A percentile compares a stretch with the other conserved stretches of the same genome.
These are phyloP conservation scores for Furcula furcula DNA, from an alignment of 2,888 invertebrate genomes.

Conservation along the genomic window DNA sequence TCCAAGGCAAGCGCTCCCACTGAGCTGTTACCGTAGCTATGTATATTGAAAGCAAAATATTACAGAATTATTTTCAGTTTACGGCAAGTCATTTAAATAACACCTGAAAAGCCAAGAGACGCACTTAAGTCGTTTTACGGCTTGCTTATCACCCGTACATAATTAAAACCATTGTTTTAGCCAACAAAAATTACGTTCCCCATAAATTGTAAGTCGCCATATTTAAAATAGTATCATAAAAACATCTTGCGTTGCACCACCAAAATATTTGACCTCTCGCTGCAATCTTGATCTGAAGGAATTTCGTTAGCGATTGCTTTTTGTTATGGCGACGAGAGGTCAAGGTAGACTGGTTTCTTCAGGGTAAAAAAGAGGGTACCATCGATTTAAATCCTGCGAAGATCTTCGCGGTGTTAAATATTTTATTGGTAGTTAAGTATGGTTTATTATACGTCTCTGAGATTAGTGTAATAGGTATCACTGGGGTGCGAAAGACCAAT, in stretches of 20 bases:
- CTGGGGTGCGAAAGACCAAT: slow-evolving; percentile 58
- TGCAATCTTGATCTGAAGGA: background rate
- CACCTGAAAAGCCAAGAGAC: slow-evolving; percentile 45
- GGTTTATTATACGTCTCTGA: slow-evolving; percentile 66
- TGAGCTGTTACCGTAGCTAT: too few species aligned
- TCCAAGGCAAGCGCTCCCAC: too few species aligned
- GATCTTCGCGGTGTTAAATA: slow-evolving; percentile 68
- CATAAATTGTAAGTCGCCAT: slow-evolving; percentile 65
- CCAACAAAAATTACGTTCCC: slow-evolving; percentile 65
- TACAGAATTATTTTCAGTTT: slow-evolving; percentile 25
- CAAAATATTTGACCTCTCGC: slow-evolving; percentile 24
- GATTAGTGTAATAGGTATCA: slow-evolving; percentile 76
- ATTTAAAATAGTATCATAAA: slow-evolving; percentile 77
- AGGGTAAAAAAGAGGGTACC: slow-evolving; percentile 55
- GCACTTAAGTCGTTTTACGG: slow-evolving; percentile 55
- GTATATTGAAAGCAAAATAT: slow-evolving; percentile 20
- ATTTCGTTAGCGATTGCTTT: too few species aligned
- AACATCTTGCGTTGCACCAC: slow-evolving; percentile 53
- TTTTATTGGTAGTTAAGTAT: slow-evolving; percentile 75
- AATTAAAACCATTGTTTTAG: slow-evolving; percentile 77
- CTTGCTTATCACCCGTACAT: slow-evolving; percentile 70
- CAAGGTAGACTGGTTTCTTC: slow-evolving; percentile 40
- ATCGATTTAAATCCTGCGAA: slow-evolving; percentile 60
- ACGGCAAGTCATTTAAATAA: slow-evolving; percentile 40
- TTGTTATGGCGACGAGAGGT: slow-evolving; percentile 23